Conservation (phyloP, 2,797 vertebrate species). For the Enteromius viviparus region DNA sequence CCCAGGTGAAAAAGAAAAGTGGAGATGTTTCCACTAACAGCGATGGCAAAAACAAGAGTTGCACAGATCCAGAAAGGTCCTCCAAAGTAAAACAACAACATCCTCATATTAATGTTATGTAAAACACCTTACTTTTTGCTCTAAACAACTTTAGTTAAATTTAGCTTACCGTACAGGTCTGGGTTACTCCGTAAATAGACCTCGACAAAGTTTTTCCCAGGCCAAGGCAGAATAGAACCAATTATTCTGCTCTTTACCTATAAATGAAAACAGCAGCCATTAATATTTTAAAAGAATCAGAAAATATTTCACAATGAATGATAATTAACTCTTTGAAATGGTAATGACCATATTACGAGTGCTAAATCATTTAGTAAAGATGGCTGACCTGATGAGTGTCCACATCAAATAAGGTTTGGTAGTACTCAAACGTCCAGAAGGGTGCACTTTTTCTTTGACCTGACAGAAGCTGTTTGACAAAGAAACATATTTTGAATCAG, state of each 20-base stretch:
- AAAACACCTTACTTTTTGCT: background rate
- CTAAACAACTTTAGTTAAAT: background rate
- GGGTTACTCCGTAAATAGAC: conserved; percentile 91
- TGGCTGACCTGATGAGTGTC: conserved; percentile 89
- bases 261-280: conserved; percentile 23
- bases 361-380: background rate
- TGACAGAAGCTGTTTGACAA: conserved; percentile 82
- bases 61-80: conserved; percentile 99
- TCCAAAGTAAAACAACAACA: conserved; percentile 61
- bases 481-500: background rate
- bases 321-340: background rate
- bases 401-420: conserved; percentile 93
- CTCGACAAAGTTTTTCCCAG: conserved; percentile 93
- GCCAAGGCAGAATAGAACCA: conserved; percentile 91
- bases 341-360: background rate
- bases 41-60: conserved; percentile 93
- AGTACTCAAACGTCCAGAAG: conserved; percentile 98
- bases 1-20: conserved; percentile 85
- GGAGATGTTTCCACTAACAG: conserved; percentile 94
- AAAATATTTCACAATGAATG: background rate
- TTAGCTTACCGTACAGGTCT: conserved; percentile 90
- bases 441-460: conserved; percentile 89
- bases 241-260: conserved; percentile 94
- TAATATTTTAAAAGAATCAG: background rate
- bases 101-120: background rate